Conservation (phyloP, 2,113 vertebrate species). For the Thalassarche chlororhynchos region DNA sequence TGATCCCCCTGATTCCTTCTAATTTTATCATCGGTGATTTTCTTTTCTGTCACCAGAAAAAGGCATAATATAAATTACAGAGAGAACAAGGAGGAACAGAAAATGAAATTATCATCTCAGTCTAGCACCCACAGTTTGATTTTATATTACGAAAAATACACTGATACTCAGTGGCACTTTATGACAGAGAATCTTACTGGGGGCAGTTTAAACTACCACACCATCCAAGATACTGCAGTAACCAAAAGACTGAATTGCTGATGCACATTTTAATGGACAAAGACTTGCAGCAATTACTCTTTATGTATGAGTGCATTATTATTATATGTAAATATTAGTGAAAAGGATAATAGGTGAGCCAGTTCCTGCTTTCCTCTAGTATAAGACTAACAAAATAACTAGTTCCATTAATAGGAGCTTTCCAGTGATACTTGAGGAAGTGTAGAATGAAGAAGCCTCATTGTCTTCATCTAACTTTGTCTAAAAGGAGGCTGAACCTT, state of each 20-base stretch:
- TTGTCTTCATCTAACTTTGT: background rate
- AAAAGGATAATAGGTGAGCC: background rate
- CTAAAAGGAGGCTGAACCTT: background rate
- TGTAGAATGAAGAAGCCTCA: background rate
- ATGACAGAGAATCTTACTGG: background rate
- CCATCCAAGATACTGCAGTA: background rate
- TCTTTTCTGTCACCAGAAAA: background rate
- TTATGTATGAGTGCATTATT: background rate
- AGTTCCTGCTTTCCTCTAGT: background rate
- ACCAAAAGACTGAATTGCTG: background rate
- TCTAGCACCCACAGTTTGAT: background rate
- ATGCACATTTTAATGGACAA: background rate
- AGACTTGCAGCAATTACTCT: background rate
- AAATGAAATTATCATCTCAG: background rate
- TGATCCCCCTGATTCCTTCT: background rate
- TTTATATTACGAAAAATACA: background rate
- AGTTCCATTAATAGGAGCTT: background rate
- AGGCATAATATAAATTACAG: background rate
- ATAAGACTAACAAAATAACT: background rate
- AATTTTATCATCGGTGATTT: background rate
- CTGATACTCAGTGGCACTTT: background rate
- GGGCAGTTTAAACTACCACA: background rate
- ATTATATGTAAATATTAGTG: background rate
- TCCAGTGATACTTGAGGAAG: background rate
- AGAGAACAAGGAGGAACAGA: background rate